phyloP scores from a whole-genome alignment of 2,113 vertebrate species.

The Lasiurus borealis region DNA sequence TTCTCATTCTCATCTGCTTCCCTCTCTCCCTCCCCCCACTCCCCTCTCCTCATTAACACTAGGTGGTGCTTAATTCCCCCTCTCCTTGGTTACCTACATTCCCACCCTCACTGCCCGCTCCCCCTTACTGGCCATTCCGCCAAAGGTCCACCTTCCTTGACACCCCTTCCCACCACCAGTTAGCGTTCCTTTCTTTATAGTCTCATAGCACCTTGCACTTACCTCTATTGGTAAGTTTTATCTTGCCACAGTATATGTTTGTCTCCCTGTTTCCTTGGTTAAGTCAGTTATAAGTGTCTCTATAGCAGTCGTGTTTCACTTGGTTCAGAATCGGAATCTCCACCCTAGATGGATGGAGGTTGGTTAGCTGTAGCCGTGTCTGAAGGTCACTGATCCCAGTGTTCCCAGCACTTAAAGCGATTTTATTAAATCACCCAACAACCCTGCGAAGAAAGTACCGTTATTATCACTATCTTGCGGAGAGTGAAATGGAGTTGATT shows the following conservation, averaged over 20 bases:
- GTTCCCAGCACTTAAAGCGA: not conserved
- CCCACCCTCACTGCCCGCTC: not conserved
- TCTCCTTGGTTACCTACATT: not conserved
- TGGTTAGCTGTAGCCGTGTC: not conserved
- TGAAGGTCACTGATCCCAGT: not conserved
- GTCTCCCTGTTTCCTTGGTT: not conserved
- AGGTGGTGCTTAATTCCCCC: not conserved
- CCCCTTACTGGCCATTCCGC: not conserved
- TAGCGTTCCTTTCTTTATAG: not conserved
- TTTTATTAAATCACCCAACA: not conserved
- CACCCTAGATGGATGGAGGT: fast-evolving
- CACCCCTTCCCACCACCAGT: not conserved
- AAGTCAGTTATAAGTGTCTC: not conserved
- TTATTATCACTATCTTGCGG: not conserved
- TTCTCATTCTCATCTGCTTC: not conserved
- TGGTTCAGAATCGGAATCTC: not conserved
- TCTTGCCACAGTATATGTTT: not conserved
- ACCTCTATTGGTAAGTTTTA: not conserved
- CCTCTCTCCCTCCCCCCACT: not conserved
- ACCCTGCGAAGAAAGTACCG: not conserved
- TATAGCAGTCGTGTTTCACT: not conserved
- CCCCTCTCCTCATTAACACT: not conserved
- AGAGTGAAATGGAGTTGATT: not conserved
- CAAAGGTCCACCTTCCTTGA: not conserved
- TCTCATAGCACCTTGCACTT: not conserved